Evolutionary conservation across 2,113 vertebrate genomes (phyloP).

Genomic region (Columba livia): DNA sequence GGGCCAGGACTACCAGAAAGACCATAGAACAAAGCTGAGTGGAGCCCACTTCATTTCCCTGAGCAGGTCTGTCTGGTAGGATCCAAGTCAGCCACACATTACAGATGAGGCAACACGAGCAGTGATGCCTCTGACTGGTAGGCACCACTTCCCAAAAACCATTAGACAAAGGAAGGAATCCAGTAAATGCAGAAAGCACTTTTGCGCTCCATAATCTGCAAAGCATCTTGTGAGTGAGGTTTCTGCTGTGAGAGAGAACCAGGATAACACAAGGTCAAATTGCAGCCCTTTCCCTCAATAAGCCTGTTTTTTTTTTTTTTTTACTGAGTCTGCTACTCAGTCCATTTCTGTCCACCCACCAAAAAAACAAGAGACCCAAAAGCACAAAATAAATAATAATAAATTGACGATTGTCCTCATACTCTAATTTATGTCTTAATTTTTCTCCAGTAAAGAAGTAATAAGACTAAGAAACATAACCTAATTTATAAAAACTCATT

Average conservation of each 20-base stretch:
- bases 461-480: slow-evolving; percentile 39
- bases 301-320: background rate
- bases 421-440: background rate
- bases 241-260: background rate
- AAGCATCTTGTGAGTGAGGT: background rate
- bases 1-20: background rate
- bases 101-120: background rate
- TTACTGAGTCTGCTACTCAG: background rate
- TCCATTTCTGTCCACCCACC: background rate
- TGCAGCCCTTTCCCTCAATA: background rate
- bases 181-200: background rate
- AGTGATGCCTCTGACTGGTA: background rate
- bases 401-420: background rate
- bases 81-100: fast-evolving
- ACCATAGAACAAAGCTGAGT: background rate
- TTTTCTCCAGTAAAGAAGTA: slow-evolving; percentile 35
- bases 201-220: background rate
- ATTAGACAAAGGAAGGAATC: background rate
- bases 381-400: slow-evolving; percentile 13
- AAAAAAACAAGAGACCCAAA: background rate
- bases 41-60: fast-evolving
- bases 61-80: fast-evolving
- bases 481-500: background rate
- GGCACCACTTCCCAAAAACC: background rate
- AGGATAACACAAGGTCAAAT: background rate